Evolutionary conservation across 2,797 vertebrate genomes (phyloP).

Genomic region (Anabacerthia variegaticeps): DNA sequence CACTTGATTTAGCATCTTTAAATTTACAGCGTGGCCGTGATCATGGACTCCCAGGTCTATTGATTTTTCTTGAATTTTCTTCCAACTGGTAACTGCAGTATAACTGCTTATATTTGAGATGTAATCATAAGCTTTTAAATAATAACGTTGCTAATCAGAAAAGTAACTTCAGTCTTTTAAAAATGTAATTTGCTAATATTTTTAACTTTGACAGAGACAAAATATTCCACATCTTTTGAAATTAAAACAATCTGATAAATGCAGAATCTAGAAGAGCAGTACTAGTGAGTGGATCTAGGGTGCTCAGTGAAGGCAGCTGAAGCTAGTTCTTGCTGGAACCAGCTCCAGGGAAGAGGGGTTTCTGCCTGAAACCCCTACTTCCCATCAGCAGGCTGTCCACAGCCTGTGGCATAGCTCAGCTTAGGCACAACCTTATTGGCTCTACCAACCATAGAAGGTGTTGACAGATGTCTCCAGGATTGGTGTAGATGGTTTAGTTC

Average conservation of each 20-base stretch:
- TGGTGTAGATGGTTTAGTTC: background rate
- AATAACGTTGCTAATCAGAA: background rate
- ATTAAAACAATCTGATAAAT: background rate
- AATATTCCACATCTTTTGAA: background rate
- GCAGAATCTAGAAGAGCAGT: background rate
- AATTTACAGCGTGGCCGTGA: constrained; percentile 95
- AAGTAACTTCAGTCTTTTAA: background rate
- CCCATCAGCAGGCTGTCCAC: background rate
- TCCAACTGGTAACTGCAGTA: background rate
- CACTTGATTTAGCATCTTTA: constrained; percentile 88
- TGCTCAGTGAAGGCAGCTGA: background rate
- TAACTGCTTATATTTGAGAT: background rate
- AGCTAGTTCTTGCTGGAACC: background rate
- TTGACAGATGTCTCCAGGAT: background rate
- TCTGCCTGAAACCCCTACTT: background rate
- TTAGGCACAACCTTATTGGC: background rate
- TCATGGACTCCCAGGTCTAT: constrained; percentile 90
- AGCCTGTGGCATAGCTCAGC: background rate
- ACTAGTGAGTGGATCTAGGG: background rate
- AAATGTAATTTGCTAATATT: background rate
- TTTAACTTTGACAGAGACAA: background rate
- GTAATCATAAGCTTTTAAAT: background rate
- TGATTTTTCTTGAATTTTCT: constrained; percentile 19
- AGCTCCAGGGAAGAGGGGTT: background rate
- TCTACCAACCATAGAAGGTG: background rate